Conservation (phyloP, 2,113 vertebrate species). For the Myocastor coypus region DNA sequence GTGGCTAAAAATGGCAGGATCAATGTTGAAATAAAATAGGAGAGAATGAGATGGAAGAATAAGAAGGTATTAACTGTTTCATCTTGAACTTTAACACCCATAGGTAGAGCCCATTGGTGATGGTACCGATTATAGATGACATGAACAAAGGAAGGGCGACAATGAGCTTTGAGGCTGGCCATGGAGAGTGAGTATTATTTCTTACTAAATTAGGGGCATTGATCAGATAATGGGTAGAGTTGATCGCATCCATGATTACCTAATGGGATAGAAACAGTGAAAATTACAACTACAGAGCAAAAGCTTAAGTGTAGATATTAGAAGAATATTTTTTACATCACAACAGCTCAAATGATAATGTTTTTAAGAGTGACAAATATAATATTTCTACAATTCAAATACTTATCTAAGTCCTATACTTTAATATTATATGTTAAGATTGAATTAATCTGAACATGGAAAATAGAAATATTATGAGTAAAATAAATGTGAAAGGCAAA, state of each 20-base stretch:
- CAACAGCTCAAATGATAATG: not conserved
- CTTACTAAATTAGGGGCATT: conserved; percentile 51
- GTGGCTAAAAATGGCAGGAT: conserved; percentile 72
- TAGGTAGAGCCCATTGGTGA: conserved; percentile 74
- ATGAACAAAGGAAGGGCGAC: not conserved
- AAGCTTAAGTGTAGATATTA: conserved; percentile 38
- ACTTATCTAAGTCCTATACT: conserved; percentile 33
- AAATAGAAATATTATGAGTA: conserved; percentile 15
- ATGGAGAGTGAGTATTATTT: conserved; percentile 39
- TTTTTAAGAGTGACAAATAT: not conserved
- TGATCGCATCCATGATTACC: conserved; percentile 66
- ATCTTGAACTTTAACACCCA: conserved; percentile 83
- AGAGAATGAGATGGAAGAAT: conserved; percentile 83
- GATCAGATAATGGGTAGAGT: not conserved
- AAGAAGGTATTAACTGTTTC: conserved; percentile 78
- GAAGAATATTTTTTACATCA: conserved; percentile 9
- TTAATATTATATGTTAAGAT: conserved; percentile 47
- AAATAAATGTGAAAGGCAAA: conserved; percentile 63
- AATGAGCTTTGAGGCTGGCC: not conserved
- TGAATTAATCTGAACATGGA: conserved; percentile 45
- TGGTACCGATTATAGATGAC: conserved; percentile 30
- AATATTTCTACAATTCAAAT: conserved; percentile 31
- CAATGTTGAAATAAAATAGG: conserved; percentile 74
- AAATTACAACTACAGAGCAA: conserved; percentile 32
- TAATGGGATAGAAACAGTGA: conserved; percentile 22